Percentiles rank a stretch among this genome's conserved stretches.
Conservation (phyloP, 2,113 vertebrate genomes). For the Peromyscus californicus region DNA sequence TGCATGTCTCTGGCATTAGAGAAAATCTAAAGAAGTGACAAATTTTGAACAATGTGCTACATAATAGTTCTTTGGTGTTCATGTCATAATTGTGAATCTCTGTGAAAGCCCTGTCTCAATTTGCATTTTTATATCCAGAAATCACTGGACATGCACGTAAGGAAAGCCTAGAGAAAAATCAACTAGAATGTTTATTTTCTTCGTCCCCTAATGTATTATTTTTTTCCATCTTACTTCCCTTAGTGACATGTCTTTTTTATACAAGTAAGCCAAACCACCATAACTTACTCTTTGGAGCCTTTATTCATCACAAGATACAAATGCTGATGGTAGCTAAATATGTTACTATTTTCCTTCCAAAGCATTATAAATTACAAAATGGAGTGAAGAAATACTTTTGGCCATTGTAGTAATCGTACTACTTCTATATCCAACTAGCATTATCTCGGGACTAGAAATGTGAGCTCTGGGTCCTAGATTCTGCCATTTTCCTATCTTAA, state of each 20-base stretch:
- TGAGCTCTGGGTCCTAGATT: not conserved
- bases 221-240: not conserved
- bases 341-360: conserved; percentile 33
- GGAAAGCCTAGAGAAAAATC: conserved; percentile 22
- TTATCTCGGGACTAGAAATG: not conserved
- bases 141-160: not conserved
- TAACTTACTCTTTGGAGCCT: not conserved
- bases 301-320: conserved; percentile 35
- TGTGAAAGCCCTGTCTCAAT: not conserved
- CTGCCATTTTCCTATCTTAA: conserved; percentile 25
- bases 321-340: conserved; percentile 5
- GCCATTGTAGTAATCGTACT: conserved; percentile 10
- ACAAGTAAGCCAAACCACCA: conserved; percentile 43
- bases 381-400: not conserved
- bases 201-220: not conserved
- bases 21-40: conserved; percentile 23
- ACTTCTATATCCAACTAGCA: not conserved
- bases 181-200: not conserved
- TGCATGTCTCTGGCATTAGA: conserved; percentile 27
- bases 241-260: not conserved
- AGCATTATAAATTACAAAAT: conserved; percentile 42
- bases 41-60: not conserved
- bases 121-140: conserved; percentile 44
- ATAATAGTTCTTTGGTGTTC: not conserved
- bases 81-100: not conserved